Conservation (phyloP, 1,140 invertebrate genomes). For the Papilio polyxenes region DNA sequence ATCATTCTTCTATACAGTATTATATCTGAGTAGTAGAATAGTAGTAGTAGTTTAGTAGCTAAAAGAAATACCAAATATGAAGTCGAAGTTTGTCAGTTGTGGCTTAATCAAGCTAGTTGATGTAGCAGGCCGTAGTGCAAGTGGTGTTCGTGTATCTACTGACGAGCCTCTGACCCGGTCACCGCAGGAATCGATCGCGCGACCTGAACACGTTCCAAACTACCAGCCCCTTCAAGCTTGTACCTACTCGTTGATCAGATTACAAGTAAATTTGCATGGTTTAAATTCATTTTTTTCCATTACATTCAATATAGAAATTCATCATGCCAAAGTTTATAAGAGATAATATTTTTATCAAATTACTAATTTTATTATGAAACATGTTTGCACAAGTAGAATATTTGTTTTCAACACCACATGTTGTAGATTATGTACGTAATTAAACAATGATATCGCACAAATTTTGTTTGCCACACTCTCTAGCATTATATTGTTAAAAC, state of each 20-base stretch:
- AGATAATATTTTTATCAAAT: too few relatives aligned
- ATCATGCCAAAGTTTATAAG: too few relatives aligned
- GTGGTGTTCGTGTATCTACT: slow-evolving; percentile 43
- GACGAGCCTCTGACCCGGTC: slow-evolving; percentile 53
- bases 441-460: too few relatives aligned
- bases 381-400: too few relatives aligned
- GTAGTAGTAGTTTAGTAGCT: too few relatives aligned
- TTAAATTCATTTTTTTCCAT: not conserved
- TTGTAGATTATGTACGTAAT: not conserved
- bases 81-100: not conserved
- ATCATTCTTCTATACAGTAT: too few relatives aligned
- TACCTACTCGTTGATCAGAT: slow-evolving; percentile 4
- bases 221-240: slow-evolving; percentile 34
- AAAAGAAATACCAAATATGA: not conserved
- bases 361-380: too few relatives aligned
- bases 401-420: not conserved
- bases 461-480: too few relatives aligned
- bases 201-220: slow-evolving; percentile 38
- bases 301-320: too few relatives aligned
- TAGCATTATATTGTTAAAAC: too few relatives aligned
- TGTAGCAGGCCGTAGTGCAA: not conserved
- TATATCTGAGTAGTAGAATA: too few relatives aligned
- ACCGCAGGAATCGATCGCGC: slow-evolving; percentile 51
- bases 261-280: slow-evolving; percentile 33
- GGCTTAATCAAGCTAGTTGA: not conserved